A percentile compares a stretch with the other conserved stretches of the same genome.
phyloP scores from a whole-genome alignment of 2,888 invertebrate genomes.

The Microdon myrmicae region DNA sequence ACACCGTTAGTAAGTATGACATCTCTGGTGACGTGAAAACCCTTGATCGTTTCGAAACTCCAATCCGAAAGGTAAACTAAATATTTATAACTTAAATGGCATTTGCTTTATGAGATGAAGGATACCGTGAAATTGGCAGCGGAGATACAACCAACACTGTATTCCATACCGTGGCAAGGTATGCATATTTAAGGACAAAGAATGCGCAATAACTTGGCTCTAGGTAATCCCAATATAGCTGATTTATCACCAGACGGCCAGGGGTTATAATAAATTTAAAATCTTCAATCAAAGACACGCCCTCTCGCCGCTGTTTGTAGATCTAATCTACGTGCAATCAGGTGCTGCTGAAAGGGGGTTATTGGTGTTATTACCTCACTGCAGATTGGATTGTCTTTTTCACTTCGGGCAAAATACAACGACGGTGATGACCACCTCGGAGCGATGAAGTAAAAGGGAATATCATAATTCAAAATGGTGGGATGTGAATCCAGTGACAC shows the following conservation, averaged over 20 bases:
- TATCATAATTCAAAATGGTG: constrained; percentile 32
- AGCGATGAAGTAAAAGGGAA: constrained; percentile 11
- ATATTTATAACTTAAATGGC: too few relatives aligned
- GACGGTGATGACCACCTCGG: constrained; percentile 25
- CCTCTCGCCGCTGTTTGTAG: constrained; percentile 10
- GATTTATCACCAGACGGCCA: constrained; percentile 40
- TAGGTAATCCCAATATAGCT: constrained; percentile 33
- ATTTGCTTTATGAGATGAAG: too few relatives aligned
- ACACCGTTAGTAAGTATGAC: too few relatives aligned
- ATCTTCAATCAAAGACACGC: constrained; percentile 17
- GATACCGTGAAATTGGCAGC: too few relatives aligned
- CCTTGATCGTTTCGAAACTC: too few relatives aligned
- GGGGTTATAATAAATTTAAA: constrained; percentile 27
- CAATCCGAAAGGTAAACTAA: too few relatives aligned
- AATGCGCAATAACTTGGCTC: constrained; percentile 23
- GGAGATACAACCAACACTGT: too few relatives aligned
- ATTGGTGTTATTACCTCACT: constrained; percentile 48
- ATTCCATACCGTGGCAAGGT: constrained; percentile 16
- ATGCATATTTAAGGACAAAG: constrained; percentile 40
- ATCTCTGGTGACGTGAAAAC: too few relatives aligned
- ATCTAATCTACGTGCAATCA: constrained; percentile 28
- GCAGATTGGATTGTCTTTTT: constrained; percentile 38
- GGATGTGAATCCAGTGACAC: constrained; percentile 16
- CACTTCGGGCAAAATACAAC: constrained; percentile 35
- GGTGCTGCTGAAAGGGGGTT: constrained; percentile 19